phyloP scores from a whole-genome alignment of 2,888 invertebrate genomes.

The Microctonus brassicae region DNA sequence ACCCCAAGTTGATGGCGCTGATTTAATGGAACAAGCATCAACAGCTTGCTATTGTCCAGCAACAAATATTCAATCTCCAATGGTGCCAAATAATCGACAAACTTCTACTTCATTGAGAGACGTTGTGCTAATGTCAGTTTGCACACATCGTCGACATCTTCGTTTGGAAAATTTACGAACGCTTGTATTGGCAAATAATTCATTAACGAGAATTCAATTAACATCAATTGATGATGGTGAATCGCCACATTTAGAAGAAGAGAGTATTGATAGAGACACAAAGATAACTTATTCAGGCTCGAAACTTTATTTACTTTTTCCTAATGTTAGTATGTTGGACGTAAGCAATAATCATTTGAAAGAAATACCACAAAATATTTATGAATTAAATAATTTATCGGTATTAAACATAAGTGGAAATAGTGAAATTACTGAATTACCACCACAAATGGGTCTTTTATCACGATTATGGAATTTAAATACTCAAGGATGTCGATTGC shows the following conservation, averaged over 20 bases:
- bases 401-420: slow-evolving; percentile 94
- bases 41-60: slow-evolving; percentile 79
- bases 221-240: slow-evolving; percentile 86
- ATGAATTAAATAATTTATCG: slow-evolving; percentile 89
- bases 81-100: slow-evolving; percentile 64
- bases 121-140: slow-evolving; percentile 84
- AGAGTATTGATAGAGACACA: slow-evolving; percentile 64
- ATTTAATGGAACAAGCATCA: slow-evolving; percentile 77
- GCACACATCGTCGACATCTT: slow-evolving; percentile 86
- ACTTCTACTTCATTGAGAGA: slow-evolving; percentile 77
- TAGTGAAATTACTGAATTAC: slow-evolving; percentile 86
- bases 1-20: slow-evolving; percentile 76
- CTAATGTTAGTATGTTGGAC: slow-evolving; percentile 94
- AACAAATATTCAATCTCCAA: slow-evolving; percentile 60
- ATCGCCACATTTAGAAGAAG: slow-evolving; percentile 73
- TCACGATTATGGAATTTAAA: slow-evolving; percentile 97
- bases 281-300: slow-evolving; percentile 55
- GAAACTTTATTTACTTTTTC: slow-evolving; percentile 80
- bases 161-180: slow-evolving; percentile 86
- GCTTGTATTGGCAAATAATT: slow-evolving; percentile 88
- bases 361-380: slow-evolving; percentile 85
- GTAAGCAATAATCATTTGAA: slow-evolving; percentile 88
- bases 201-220: slow-evolving; percentile 83
- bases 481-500: slow-evolving; percentile 88
- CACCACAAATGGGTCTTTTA: slow-evolving; percentile 94